A percentile compares a stretch with the other conserved stretches of the same genome.
Evolutionary conservation across 2,888 invertebrate species (phyloP).

Genomic region (Netelia virgata): DNA sequence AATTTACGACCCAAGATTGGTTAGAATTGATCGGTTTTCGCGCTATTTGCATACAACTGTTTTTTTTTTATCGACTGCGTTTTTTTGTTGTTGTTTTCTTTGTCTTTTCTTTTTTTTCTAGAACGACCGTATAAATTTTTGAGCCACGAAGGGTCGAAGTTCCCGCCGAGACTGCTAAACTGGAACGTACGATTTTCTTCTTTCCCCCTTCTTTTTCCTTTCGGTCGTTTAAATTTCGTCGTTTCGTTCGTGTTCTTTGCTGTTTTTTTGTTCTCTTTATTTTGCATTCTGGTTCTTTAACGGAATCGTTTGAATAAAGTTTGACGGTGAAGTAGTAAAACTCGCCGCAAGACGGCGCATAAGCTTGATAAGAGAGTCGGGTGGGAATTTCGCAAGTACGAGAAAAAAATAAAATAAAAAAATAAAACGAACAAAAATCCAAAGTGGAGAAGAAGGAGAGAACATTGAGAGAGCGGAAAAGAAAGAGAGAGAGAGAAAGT

Average conservation of each 20-base stretch:
- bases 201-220: not conserved
- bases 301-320: slow-evolving; percentile 19
- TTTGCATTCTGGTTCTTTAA: not conserved
- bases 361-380: slow-evolving; percentile 47
- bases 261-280: not conserved
- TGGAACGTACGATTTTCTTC: not conserved
- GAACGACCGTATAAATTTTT: not conserved
- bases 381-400: slow-evolving; percentile 45
- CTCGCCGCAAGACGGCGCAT: slow-evolving; percentile 22
- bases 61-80: not conserved
- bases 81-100: not conserved
- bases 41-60: not conserved
- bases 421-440: not conserved
- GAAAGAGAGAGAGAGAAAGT: not conserved
- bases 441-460: not conserved
- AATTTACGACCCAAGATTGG: not conserved
- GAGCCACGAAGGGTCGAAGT: not conserved
- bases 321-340: slow-evolving; percentile 1
- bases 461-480: not conserved
- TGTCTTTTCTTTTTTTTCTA: not conserved
- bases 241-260: not conserved
- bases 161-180: not conserved
- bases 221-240: not conserved
- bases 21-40: not conserved
- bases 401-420: slow-evolving; percentile 10